These are phyloP conservation scores for Drosophila leontia DNA, from an alignment of 1,140 invertebrate species.

Conservation along the genomic window DNA sequence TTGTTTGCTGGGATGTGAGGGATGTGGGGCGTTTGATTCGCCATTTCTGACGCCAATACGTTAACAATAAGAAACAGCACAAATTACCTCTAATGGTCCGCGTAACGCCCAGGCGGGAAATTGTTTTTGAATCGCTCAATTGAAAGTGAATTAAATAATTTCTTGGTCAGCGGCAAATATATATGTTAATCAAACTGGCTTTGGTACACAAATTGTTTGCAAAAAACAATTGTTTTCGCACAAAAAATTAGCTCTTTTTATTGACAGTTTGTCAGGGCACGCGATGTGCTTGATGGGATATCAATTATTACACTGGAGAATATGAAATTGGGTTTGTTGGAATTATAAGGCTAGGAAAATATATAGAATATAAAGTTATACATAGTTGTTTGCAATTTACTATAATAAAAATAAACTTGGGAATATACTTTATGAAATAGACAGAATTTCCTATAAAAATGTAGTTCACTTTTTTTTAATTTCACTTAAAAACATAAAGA, in stretches of 20 bases:
- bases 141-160: slow-evolving; percentile 28
- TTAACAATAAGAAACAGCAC: slow-evolving; percentile 38
- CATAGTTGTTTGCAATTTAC: not conserved
- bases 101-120: slow-evolving; percentile 48
- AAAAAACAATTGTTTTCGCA: slow-evolving; percentile 18
- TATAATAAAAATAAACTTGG: not conserved
- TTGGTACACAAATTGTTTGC: slow-evolving; percentile 24
- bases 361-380: not conserved
- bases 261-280: slow-evolving; percentile 44
- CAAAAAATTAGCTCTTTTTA: slow-evolving; percentile 26
- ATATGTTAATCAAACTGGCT: slow-evolving; percentile 40
- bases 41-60: slow-evolving; percentile 60
- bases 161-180: slow-evolving; percentile 28
- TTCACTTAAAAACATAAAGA: too few relatives aligned
- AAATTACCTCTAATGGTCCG: slow-evolving; percentile 45
- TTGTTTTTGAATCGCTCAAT: slow-evolving; percentile 42
- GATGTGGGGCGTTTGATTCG: slow-evolving; percentile 59
- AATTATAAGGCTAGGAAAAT: not conserved
- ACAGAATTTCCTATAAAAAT: too few relatives aligned
- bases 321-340: not conserved
- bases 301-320: slow-evolving; percentile 8
- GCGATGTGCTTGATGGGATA: slow-evolving; percentile 13
- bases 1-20: not conserved
- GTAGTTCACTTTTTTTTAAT: too few relatives aligned
- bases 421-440: too few relatives aligned